These are phyloP conservation scores for Agapornis canus DNA, from an alignment of 2,797 vertebrate species.

Conservation along the genomic window DNA sequence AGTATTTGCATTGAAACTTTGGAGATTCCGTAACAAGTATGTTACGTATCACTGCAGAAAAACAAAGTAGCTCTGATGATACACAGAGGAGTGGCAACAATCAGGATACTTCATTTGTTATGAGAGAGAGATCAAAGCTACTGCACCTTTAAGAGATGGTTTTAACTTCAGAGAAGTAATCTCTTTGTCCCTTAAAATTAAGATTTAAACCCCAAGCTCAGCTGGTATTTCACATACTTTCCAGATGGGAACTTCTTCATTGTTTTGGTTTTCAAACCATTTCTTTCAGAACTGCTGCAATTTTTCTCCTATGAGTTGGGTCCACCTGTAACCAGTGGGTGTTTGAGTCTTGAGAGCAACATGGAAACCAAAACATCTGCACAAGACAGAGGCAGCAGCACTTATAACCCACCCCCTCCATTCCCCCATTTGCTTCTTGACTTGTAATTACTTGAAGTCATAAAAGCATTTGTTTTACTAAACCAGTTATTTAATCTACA, in stretches of 20 bases:
- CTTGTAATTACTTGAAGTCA: not conserved
- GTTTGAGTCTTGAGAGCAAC: not conserved
- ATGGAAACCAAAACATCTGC: not conserved
- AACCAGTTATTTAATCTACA: not conserved
- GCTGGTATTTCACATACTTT: not conserved
- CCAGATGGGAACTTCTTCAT: not conserved
- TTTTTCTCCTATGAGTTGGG: not conserved
- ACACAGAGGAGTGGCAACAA: not conserved
- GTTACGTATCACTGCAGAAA: not conserved
- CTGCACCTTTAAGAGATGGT: not conserved
- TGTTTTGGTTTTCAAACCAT: not conserved
- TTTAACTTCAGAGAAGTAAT: not conserved
- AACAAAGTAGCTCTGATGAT: not conserved
- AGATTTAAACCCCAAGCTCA: not conserved
- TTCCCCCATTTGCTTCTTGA: not conserved
- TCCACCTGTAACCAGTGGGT: not conserved
- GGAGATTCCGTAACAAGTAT: not conserved
- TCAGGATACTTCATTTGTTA: not conserved
- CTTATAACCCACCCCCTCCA: not conserved
- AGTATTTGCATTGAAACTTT: not conserved
- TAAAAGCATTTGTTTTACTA: not conserved
- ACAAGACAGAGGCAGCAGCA: not conserved
- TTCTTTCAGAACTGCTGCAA: not conserved
- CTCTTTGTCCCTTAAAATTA: not conserved
- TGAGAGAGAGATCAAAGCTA: slow-evolving; percentile 19